Percentiles rank a stretch among this genome's conserved stretches.
phyloP scores from a whole-genome alignment of 2,113 vertebrate genomes.

The Otocyon megalotis region DNA sequence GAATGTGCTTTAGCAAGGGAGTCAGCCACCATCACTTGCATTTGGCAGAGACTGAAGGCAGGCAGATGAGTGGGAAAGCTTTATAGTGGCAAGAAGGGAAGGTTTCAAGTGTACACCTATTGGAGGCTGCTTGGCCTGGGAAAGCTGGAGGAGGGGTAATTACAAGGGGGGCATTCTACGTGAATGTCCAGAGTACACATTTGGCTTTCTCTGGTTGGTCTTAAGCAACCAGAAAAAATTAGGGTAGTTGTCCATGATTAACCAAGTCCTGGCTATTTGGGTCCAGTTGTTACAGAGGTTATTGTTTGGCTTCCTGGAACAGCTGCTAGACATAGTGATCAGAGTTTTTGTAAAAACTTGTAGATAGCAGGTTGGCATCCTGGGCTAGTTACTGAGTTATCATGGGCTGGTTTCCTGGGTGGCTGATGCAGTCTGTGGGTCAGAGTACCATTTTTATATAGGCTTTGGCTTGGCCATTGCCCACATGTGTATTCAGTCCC shows the following conservation, averaged over 20 bases:
- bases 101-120: not conserved
- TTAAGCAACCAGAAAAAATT: not conserved
- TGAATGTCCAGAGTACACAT: not conserved
- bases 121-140: not conserved
- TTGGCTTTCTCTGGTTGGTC: not conserved
- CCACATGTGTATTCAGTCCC: not conserved
- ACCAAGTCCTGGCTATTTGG: not conserved
- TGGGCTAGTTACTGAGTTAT: not conserved
- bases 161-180: not conserved
- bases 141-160: not conserved
- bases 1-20: not conserved
- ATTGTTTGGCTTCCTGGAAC: not conserved
- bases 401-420: not conserved
- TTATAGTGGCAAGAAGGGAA: not conserved
- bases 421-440: not conserved
- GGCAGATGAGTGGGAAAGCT: not conserved
- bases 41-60: constrained; percentile 32
- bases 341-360: not conserved
- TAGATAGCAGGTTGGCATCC: not conserved
- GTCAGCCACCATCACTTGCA: not conserved
- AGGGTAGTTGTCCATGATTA: not conserved
- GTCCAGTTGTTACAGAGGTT: not conserved
- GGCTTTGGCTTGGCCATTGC: not conserved
- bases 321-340: not conserved
- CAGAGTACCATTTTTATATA: not conserved